A percentile compares a stretch with the other conserved stretches of the same genome.
Conservation (phyloP, 2,888 invertebrate species). For the Perizoma affinitatum region DNA sequence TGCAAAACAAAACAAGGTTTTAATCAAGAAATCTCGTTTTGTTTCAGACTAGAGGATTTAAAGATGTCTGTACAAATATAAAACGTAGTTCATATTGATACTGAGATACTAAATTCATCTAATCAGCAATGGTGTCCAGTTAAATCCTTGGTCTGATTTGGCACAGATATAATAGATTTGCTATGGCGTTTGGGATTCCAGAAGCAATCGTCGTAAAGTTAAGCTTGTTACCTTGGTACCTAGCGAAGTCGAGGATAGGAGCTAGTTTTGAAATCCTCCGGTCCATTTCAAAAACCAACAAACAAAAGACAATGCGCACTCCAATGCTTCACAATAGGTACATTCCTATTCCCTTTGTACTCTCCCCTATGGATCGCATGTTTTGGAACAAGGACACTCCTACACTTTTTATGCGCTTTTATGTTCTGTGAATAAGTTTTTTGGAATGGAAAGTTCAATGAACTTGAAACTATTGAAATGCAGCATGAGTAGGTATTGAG, state of each 20-base stretch:
- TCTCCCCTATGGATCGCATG: slow-evolving; percentile 49
- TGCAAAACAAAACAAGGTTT: too few relatives aligned
- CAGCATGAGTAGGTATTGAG: neutral
- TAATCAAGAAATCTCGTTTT: too few relatives aligned
- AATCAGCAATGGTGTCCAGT: too few relatives aligned
- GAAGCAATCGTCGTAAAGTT: too few relatives aligned
- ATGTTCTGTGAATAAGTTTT: slow-evolving; percentile 39
- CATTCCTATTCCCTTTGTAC: slow-evolving; percentile 52
- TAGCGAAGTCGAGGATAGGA: neutral
- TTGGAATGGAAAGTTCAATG: slow-evolving; percentile 43
- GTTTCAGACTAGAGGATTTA: too few relatives aligned
- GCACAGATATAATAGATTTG: too few relatives aligned
- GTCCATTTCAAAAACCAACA: slow-evolving; percentile 25
- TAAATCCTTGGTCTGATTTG: too few relatives aligned
- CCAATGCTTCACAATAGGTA: slow-evolving; percentile 61
- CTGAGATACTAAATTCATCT: too few relatives aligned
- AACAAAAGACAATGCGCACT: slow-evolving; percentile 54
- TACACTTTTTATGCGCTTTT: slow-evolving; percentile 37
- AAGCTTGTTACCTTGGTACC: too few relatives aligned
- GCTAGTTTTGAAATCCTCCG: slow-evolving; percentile 18
- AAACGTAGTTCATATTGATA: too few relatives aligned
- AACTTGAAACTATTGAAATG: slow-evolving; percentile 32
- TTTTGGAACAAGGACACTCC: slow-evolving; percentile 51
- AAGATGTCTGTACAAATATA: too few relatives aligned
- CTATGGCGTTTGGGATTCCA: too few relatives aligned